phyloP scores from a whole-genome alignment of 2,888 invertebrate species.

The Orthonevra nobilis region DNA sequence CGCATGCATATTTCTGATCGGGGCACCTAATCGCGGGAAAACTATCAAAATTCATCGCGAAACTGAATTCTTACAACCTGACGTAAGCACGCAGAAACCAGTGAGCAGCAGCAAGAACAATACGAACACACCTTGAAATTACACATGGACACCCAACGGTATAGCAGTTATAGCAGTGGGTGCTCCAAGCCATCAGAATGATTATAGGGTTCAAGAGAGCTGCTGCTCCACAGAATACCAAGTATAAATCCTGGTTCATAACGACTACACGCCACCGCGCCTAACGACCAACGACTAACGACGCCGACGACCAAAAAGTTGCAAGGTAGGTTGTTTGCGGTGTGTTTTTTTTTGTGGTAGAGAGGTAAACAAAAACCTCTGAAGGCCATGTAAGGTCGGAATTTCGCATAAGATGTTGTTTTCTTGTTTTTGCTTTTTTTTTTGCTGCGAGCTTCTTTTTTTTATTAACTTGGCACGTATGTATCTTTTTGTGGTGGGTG shows the following conservation, averaged over 20 bases:
- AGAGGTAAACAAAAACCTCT: constrained; percentile 63
- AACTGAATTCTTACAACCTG: constrained; percentile 11
- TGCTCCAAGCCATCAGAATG: constrained; percentile 43
- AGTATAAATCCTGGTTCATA: constrained; percentile 36
- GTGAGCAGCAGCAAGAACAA: no score
- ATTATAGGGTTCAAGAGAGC: constrained; percentile 43
- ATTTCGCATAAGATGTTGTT: constrained; percentile 48
- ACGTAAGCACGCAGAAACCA: constrained; percentile 13
- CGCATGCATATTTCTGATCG: no score
- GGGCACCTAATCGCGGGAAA: no score
- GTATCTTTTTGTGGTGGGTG: constrained; percentile 14
- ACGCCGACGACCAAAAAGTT: no score
- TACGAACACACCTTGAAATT: constrained; percentile 44
- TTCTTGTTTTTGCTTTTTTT: constrained; percentile 6
- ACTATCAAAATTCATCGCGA: constrained; percentile 35
- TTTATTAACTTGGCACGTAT: constrained; percentile 7
- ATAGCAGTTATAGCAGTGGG: constrained; percentile 6
- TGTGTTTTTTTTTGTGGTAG: constrained; percentile 23
- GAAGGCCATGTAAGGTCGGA: constrained; percentile 69
- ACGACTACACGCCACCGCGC: neutral
- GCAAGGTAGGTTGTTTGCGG: constrained; percentile 38
- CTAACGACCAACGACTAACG: constrained; percentile 11
- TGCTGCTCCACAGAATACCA: constrained; percentile 18
- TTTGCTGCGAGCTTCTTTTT: constrained; percentile 27
- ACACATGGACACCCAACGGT: constrained; percentile 32